Conservation (phyloP, 1,140 invertebrate species). For the Dendrolimus punctatus region DNA sequence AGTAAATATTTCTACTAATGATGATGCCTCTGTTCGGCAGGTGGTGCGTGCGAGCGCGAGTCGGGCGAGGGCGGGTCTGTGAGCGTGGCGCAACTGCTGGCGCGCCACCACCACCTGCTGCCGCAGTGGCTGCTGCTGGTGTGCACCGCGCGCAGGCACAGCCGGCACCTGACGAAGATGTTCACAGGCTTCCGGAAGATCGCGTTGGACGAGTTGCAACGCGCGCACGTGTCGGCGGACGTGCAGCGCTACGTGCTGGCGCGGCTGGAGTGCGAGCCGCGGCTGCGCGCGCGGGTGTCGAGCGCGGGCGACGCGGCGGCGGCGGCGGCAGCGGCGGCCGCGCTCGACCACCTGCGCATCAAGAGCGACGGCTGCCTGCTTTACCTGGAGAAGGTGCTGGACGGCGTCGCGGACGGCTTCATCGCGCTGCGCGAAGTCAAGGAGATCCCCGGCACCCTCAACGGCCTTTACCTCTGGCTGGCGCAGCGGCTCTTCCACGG, state of each 20-base stretch:
- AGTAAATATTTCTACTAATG: too few species aligned
- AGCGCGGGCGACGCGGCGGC: slow-evolving; percentile 49
- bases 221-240: slow-evolving; percentile 90
- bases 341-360: slow-evolving; percentile 95
- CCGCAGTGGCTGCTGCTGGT: slow-evolving; percentile 94
- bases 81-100: slow-evolving; percentile 89
- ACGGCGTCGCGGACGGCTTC: slow-evolving; percentile 93
- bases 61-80: slow-evolving; percentile 52
- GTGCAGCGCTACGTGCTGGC: slow-evolving; percentile 96
- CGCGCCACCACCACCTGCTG: slow-evolving; percentile 92
- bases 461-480: slow-evolving; percentile 95
- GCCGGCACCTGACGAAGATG: slow-evolving; percentile 89
- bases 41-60: slow-evolving; percentile 9
- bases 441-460: slow-evolving; percentile 95
- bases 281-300: slow-evolving; percentile 70
- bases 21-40: background rate
- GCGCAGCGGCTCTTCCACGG: slow-evolving; percentile 93
- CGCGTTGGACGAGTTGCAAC: slow-evolving; percentile 90
- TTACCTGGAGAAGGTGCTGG: slow-evolving; percentile 93
- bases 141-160: slow-evolving; percentile 90
- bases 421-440: slow-evolving; percentile 88
- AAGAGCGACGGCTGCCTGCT: slow-evolving; percentile 97
- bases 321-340: slow-evolving; percentile 84
- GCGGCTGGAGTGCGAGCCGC: slow-evolving; percentile 87
- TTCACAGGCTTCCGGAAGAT: slow-evolving; percentile 97